Evolutionary conservation across 2,888 invertebrate species (phyloP), one percentile per base, ranked within the genome.

Genomic region (Aphidius colemani): DNA sequence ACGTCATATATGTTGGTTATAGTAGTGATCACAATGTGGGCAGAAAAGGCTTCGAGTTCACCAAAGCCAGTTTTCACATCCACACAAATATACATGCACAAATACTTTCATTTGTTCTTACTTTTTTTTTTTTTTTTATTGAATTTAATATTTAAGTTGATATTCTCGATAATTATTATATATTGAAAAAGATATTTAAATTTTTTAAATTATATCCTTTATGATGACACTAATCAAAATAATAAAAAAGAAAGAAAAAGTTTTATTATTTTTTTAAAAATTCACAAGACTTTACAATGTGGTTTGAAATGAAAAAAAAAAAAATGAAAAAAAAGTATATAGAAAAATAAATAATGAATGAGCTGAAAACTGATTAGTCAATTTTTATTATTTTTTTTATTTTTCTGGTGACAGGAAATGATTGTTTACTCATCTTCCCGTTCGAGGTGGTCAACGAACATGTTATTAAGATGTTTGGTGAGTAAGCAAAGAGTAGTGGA

Each of bases 381-480:
- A 11, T 7, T 49, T 6, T 11, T 13, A 18, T 18, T 1, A 18
- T 13, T 30, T 50, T 30, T 50, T 50, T 50, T 30, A 9, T 51
- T 39, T 39, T 10, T 5, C 30, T 30, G 30, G 30, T 30, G 5
- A 30, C 30, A 30, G 30, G 30, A 30, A 30, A 30, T 30, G 30
- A 30, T 30, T 51, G 5, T 51, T 51, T n/a, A 51, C 11, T n/a
- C 10, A 3, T 51, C 10, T 9, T 10, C n/a, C 7, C 40, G 48
- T 40, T 53, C 53, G 46, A 46, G 53, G 45, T 60, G 60, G 60
- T 60, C 53, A 60, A 46, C 53, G 51, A 53, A 61, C 53, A 63
- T 67, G 69, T 70, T 72, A 76, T 75, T 74, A 71, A 76, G 74
- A 75, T 76, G 75, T 78, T 77, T 74, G 70, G 63, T 74, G 69